phyloP scores from a whole-genome alignment of 1,140 invertebrate species.

The Halyomorpha halys region DNA sequence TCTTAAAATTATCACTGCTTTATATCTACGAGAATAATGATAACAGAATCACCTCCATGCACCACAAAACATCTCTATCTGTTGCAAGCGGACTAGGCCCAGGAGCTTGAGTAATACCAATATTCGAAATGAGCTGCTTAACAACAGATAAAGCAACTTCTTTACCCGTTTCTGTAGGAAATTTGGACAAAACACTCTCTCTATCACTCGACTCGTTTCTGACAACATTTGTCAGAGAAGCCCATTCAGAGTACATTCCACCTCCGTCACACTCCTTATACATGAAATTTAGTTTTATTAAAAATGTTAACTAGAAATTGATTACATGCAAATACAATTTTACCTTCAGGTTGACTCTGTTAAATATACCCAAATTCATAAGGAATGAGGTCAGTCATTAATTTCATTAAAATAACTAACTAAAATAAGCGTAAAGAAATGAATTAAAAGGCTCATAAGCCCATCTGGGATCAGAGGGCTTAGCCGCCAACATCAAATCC shows the following conservation, averaged over 20 bases:
- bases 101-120: conserved; percentile 63
- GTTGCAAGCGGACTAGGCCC: conserved; percentile 62
- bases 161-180: conserved; percentile 59
- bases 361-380: conserved; percentile 40
- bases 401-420: too few relatives aligned
- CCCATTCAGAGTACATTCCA: conserved; percentile 80
- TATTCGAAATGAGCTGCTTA: conserved; percentile 61
- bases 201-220: conserved; percentile 49
- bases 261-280: conserved; percentile 42
- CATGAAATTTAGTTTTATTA: conserved; percentile 12
- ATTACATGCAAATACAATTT: conserved; percentile 4
- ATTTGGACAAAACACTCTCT: conserved; percentile 75
- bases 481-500: too few relatives aligned
- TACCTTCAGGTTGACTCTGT: conserved; percentile 38
- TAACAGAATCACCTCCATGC: conserved; percentile 56
- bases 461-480: too few relatives aligned
- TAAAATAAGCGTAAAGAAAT: too few relatives aligned
- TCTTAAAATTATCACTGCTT: background rate
- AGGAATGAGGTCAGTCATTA: conserved; percentile 12
- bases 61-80: conserved; percentile 80
- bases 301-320: background rate
- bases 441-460: too few relatives aligned
- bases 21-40: background rate
- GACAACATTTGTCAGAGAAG: conserved; percentile 58
- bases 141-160: conserved; percentile 79